phyloP scores from a whole-genome alignment of 2,888 invertebrate species.

The Scaptomyza polygonia region DNA sequence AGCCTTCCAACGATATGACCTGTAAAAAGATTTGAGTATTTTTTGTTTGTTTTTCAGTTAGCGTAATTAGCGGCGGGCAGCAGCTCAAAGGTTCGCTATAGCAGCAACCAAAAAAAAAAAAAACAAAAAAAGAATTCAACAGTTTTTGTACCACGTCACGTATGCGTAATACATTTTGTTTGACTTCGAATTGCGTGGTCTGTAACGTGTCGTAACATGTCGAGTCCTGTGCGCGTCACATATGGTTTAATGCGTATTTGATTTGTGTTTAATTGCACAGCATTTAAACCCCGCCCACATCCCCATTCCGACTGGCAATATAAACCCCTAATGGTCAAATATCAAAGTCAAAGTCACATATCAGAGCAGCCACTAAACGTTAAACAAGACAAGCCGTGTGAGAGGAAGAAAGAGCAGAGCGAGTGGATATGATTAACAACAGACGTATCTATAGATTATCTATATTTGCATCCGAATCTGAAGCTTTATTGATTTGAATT shows the following conservation, averaged over 20 bases:
- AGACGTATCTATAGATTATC: background rate
- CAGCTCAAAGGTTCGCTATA: constrained; percentile 1
- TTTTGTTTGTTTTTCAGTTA: background rate
- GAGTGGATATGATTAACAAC: background rate
- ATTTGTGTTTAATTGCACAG: constrained; percentile 70
- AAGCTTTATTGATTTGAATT: background rate
- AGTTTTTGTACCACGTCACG: constrained; percentile 57
- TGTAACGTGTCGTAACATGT: constrained; percentile 4
- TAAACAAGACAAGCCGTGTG: background rate
- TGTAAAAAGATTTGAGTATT: constrained; percentile 81
- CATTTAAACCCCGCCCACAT: constrained; percentile 34
- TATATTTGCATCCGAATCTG: background rate
- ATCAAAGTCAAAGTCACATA: constrained; percentile 47
- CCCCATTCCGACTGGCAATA: background rate
- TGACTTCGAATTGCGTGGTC: constrained; percentile 1
- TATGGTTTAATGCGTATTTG: constrained; percentile 70
- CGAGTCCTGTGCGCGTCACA: constrained; percentile 28
- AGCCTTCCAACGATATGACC: constrained; percentile 99
- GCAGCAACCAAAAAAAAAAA: background rate
- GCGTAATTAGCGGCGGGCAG: constrained; percentile 47
- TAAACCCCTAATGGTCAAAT: constrained; percentile 32
- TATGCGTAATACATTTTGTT: constrained; percentile 60
- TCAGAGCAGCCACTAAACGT: constrained; percentile 31
- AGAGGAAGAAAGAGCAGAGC: background rate
- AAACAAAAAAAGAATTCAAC: background rate